Percentiles rank a stretch among this genome's conserved stretches.
phyloP scores from a whole-genome alignment of 2,797 vertebrate species.

The Gallinago nigripennis region DNA sequence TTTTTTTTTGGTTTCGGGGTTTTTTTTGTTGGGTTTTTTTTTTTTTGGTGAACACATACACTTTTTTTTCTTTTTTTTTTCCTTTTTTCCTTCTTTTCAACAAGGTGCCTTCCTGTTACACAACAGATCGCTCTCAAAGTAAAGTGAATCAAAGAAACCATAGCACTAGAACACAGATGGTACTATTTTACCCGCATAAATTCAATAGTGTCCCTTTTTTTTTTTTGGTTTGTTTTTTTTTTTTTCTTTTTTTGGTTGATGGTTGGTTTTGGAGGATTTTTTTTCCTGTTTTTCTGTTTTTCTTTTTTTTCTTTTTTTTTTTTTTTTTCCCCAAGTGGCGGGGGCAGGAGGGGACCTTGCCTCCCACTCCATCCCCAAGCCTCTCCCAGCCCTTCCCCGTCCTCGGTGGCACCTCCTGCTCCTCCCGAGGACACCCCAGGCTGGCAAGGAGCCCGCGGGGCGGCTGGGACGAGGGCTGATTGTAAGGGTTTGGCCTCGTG shows the following conservation, averaged over 20 bases:
- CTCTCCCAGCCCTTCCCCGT: conserved; percentile 28
- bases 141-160: conserved; percentile 86
- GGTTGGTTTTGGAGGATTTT: conserved; percentile 29
- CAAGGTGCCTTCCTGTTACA: conserved; percentile 90
- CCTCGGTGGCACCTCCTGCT: background rate
- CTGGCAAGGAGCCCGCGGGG: background rate
- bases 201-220: conserved; percentile 52
- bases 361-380: conserved; percentile 1
- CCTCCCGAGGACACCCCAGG: background rate
- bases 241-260: background rate
- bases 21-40: conserved; percentile 52
- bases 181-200: conserved; percentile 91
- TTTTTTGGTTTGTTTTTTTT: background rate
- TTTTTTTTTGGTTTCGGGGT: background rate
- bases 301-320: background rate
- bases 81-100: conserved; percentile 79
- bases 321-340: background rate
- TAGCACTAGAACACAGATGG: conserved; percentile 80
- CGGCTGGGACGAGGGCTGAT: background rate
- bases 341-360: background rate
- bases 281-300: background rate
- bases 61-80: conserved; percentile 48
- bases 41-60: conserved; percentile 70
- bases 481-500: conserved; percentile 43
- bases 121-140: conserved; percentile 85